Conservation (phyloP, 2,888 invertebrate species). For the Malthinus seriepunctatus region DNA sequence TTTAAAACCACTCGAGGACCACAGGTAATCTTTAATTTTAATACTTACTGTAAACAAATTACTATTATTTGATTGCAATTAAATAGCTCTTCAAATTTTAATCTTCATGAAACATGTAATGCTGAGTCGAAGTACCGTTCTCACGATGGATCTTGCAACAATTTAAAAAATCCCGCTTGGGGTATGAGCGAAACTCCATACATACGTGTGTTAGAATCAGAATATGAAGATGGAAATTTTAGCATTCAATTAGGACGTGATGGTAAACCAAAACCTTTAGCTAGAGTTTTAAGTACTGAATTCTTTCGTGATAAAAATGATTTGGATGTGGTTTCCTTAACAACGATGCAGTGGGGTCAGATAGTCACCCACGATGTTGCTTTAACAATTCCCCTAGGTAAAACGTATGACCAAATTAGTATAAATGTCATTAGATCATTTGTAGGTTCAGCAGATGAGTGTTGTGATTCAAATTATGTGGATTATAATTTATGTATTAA, state of each 20-base stretch:
- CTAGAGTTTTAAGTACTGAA: conserved; percentile 67
- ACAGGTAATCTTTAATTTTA: too few relatives aligned
- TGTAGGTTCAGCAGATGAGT: neutral
- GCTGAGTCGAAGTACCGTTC: conserved; percentile 63
- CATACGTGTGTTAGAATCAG: conserved; percentile 67
- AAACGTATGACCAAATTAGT: neutral
- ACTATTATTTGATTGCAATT: too few relatives aligned
- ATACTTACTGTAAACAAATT: too few relatives aligned
- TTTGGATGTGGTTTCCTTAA: conserved; percentile 67
- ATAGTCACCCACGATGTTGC: conserved; percentile 76
- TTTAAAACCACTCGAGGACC: neutral
- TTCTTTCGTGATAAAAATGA: conserved; percentile 64
- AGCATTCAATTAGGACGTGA: conserved; percentile 57
- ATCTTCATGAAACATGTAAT: conserved; percentile 51
- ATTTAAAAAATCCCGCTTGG: conserved; percentile 68
- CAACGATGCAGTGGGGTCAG: conserved; percentile 81
- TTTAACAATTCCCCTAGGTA: conserved; percentile 61
- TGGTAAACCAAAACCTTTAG: conserved; percentile 63
- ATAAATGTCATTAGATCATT: neutral
- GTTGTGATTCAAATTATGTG: neutral
- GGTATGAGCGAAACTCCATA: conserved; percentile 69
- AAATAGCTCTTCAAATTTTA: too few relatives aligned
- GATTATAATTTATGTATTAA: conserved; percentile 60
- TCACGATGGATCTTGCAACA: conserved; percentile 84
- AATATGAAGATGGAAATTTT: conserved; percentile 69